Base-by-base conservation (phyloP, 2,113 vertebrate genomes). In the Odobenus rosmarus region DNA sequence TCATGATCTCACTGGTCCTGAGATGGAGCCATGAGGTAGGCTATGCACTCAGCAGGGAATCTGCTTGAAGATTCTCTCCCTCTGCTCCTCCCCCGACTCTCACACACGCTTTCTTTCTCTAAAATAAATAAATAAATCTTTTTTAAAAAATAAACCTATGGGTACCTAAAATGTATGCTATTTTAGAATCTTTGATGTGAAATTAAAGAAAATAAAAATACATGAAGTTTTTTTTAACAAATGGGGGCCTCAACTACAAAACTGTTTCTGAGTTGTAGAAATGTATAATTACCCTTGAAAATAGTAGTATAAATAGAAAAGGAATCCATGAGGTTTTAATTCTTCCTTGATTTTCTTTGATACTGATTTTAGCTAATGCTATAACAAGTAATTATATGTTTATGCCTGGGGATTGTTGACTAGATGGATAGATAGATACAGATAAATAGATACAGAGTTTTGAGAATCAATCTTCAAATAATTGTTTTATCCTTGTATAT, bases 201-300 rank as follows among this genome's bases (percentile, higher is more conserved):
- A 93, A 72, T 93, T 59, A 46, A 88, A 96, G 72, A 67, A 85
- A 80, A 69, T 33, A 33, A 80, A 85, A 87, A 62, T 16, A 90
- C 59, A 42, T 33, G 15, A 26, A n/a, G 13, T 49, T 5, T 33
- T 64, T 15, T 42, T 49, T 33, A 92, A 59, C 62, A 93, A 89
- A 74, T 74, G 62, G 79, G 14, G 19, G 24, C 36, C 39, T 72
- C 26, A 91, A 80, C 51, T 87, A 36, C 88, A 77, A 69, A 77
- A 49, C 4, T 4, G 42, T 19, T 83, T 85, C 7, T 93, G 55
- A 83, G 31, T 62, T 71, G 1, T 24, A n/a, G 72, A 79, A 80
- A 82, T 62, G 26, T 51, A 64, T 61, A 83, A 69, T 81, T 81
- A 12, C 23, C 74, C 53, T 95, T 87, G 26, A 93, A 74, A 88